Evolutionary conservation across 2,888 invertebrate genomes (phyloP).

Genomic region (Incurvaria masculella): DNA sequence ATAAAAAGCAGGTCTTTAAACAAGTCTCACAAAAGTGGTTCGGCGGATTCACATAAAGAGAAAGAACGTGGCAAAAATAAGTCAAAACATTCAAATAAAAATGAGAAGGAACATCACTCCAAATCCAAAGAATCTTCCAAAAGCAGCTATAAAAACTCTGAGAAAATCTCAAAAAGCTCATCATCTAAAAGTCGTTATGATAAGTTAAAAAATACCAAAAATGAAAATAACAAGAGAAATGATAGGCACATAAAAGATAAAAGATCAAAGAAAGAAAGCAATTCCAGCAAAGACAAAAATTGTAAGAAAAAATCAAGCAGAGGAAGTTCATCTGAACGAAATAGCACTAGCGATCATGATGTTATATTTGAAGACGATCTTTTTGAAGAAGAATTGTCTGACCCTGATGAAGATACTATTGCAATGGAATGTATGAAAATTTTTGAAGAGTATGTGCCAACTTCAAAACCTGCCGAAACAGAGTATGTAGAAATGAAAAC

Average conservation of each 20-base stretch:
- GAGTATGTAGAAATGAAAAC: slow-evolving; percentile 25
- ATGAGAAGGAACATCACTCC: slow-evolving; percentile 5
- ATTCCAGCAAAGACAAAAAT: slow-evolving; percentile 21
- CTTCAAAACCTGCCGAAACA: slow-evolving; percentile 26
- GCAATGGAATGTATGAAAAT: slow-evolving; percentile 83
- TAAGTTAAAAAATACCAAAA: slow-evolving; percentile 17
- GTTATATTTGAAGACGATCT: slow-evolving; percentile 21
- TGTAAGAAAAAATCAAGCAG: slow-evolving; percentile 24
- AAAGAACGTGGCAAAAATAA: slow-evolving; percentile 10
- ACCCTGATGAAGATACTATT: slow-evolving; percentile 66
- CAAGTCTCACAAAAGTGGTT: slow-evolving; percentile 7
- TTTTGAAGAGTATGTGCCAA: slow-evolving; percentile 74
- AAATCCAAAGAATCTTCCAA: slow-evolving; percentile 2
- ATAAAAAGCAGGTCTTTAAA: slow-evolving; percentile 11
- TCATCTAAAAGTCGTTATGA: slow-evolving; percentile 22
- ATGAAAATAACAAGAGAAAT: slow-evolving; percentile 24
- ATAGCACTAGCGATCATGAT: slow-evolving; percentile 6
- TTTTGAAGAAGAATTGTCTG: slow-evolving; percentile 41
- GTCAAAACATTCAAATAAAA: slow-evolving; percentile 9
- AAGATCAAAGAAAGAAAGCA: slow-evolving; percentile 21
- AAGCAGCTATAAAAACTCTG: slow-evolving; percentile 20
- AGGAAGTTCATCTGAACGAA: slow-evolving; percentile 20
- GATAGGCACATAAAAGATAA: slow-evolving; percentile 26
- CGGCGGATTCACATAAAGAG: slow-evolving; percentile 5
- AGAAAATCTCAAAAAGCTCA: slow-evolving; percentile 17